Evolutionary conservation across 2,113 vertebrate genomes (phyloP).

Genomic region (Amia ocellicauda): DNA sequence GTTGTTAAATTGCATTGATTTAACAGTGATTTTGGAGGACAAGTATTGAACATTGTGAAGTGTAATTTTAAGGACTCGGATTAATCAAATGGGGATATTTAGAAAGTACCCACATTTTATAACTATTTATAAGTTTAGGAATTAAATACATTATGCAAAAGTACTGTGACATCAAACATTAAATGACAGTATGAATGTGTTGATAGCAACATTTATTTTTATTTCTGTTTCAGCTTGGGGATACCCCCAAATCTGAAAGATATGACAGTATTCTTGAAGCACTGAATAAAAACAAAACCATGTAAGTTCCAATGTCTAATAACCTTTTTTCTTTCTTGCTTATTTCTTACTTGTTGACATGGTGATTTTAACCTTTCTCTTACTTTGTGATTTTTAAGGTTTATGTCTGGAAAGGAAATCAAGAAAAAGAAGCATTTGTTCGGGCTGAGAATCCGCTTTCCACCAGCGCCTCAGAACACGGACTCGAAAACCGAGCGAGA

Average conservation of each 20-base stretch:
- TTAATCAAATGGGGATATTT: too few relatives aligned
- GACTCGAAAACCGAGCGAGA: conserved; percentile 76
- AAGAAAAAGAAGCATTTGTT: conserved; percentile 99
- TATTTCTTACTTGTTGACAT: too few relatives aligned
- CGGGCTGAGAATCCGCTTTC: conserved; percentile 92
- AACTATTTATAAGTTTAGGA: too few relatives aligned
- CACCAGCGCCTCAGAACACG: conserved; percentile 84
- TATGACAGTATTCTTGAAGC: conserved; percentile 87
- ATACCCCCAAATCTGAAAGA: conserved; percentile 83
- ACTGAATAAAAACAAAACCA: conserved; percentile 90
- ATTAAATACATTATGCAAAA: too few relatives aligned
- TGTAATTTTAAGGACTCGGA: too few relatives aligned
- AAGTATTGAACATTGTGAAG: too few relatives aligned
- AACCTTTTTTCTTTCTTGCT: too few relatives aligned
- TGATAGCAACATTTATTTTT: neutral
- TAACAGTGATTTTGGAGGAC: too few relatives aligned
- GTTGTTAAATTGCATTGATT: too few relatives aligned
- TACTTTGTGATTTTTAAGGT: conserved; percentile 63
- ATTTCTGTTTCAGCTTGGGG: conserved; percentile 75
- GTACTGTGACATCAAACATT: too few relatives aligned
- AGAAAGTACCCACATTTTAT: too few relatives aligned
- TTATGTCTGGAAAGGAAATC: conserved; percentile 98
- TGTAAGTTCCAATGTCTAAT: conserved; percentile 66
- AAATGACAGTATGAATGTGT: too few relatives aligned
- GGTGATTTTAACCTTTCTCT: neutral